These are phyloP conservation scores for Vesta saturnalis DNA, from an alignment of 2,888 invertebrate genomes.

Conservation along the genomic window DNA sequence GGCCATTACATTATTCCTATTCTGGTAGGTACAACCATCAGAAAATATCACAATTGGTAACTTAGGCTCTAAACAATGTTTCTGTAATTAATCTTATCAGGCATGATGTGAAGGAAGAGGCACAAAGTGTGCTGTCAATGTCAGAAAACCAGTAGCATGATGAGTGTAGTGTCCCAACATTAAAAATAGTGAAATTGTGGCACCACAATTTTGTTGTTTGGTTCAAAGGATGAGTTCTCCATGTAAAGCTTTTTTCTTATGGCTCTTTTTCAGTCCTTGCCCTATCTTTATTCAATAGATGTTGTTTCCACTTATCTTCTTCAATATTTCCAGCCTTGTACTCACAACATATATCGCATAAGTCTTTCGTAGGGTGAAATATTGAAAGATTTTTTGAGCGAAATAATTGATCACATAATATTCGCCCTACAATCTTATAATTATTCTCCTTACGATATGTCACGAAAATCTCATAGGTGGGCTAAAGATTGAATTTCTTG, in stretches of 20 bases:
- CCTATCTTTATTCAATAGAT: not conserved
- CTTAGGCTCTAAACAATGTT: too few relatives aligned
- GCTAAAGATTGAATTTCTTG: not conserved
- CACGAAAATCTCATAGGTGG: conserved; percentile 4
- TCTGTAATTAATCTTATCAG: too few relatives aligned
- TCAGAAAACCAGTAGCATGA: too few relatives aligned
- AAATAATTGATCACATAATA: not conserved
- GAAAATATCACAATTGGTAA: too few relatives aligned
- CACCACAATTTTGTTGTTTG: not conserved
- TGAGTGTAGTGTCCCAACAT: too few relatives aligned
- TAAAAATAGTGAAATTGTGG: not conserved
- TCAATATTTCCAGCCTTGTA: conserved; percentile 4
- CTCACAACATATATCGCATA: conserved; percentile 3
- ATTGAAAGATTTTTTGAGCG: conserved; percentile 4
- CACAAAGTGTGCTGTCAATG: too few relatives aligned
- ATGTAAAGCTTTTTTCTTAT: not conserved
- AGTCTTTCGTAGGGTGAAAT: conserved; percentile 6
- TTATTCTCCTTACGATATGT: not conserved
- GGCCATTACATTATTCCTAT: too few relatives aligned
- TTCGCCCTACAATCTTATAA: not conserved
- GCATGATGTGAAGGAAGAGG: too few relatives aligned
- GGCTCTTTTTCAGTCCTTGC: not conserved
- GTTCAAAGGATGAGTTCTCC: not conserved
- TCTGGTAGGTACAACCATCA: too few relatives aligned
- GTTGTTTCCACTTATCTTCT: conserved; percentile 3